These are phyloP conservation scores for Cartodere bifasciata DNA, from an alignment of 2,888 invertebrate species.

Conservation along the genomic window DNA sequence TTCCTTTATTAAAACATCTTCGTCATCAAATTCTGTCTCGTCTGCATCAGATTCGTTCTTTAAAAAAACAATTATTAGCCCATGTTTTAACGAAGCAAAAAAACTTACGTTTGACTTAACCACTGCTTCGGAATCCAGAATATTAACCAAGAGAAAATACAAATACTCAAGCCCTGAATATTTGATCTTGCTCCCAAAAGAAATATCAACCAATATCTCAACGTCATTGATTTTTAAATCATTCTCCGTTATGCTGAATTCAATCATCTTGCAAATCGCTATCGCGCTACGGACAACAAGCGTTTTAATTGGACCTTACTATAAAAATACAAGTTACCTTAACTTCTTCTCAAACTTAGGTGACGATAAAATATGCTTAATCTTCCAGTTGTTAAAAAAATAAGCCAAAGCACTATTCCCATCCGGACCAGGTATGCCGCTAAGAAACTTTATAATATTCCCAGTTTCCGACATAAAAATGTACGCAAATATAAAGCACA, in stretches of 20 bases:
- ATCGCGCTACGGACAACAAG: constrained; percentile 10
- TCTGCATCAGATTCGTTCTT: constrained; percentile 6
- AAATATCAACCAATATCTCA: constrained; percentile 6
- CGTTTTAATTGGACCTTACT: constrained; percentile 1
- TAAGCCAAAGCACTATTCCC: constrained; percentile 20
- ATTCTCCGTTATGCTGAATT: constrained; percentile 10
- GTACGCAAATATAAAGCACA: constrained; percentile 18
- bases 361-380: constrained; percentile 1
- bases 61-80: too few relatives aligned
- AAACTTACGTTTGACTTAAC: background rate
- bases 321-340: background rate
- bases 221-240: constrained; percentile 12
- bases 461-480: constrained; percentile 19
- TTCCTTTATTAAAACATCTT: constrained; percentile 12
- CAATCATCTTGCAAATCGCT: constrained; percentile 14
- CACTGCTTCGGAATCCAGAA: background rate
- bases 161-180: constrained; percentile 13
- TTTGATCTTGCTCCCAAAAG: constrained; percentile 5
- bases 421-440: constrained; percentile 20
- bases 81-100: too few relatives aligned
- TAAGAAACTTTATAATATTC: constrained; percentile 17
- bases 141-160: constrained; percentile 1
- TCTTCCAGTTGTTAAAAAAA: constrained; percentile 17
- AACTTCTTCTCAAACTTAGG: background rate
- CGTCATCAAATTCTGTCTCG: constrained; percentile 6